phyloP scores from a whole-genome alignment of 2,797 vertebrate species.

The Helicolenus hilgendorfi region DNA sequence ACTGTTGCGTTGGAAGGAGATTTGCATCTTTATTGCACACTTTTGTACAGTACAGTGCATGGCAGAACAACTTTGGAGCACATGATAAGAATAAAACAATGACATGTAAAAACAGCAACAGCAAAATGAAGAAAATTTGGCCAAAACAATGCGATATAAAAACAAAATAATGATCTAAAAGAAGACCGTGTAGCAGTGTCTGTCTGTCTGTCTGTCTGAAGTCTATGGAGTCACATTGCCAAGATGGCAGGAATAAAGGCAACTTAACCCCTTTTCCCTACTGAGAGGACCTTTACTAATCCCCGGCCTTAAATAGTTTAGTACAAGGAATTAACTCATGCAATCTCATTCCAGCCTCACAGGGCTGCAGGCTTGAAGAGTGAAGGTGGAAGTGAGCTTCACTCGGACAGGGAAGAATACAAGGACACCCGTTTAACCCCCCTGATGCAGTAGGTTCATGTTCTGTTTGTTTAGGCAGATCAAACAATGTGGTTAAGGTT shows the following conservation, averaged over 20 bases:
- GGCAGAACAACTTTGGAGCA: slow-evolving; percentile 43
- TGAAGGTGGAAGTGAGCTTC: slow-evolving; percentile 62
- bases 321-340: slow-evolving; percentile 87
- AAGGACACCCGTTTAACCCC: neutral
- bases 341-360: slow-evolving; percentile 85
- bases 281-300: slow-evolving; percentile 78
- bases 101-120: neutral
- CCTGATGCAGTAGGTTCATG: neutral
- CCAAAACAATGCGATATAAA: neutral
- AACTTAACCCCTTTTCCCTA: slow-evolving; percentile 70
- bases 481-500: neutral
- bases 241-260: slow-evolving; percentile 65
- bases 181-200: neutral
- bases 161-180: neutral
- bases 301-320: slow-evolving; percentile 87
- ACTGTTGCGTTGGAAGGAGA: neutral
- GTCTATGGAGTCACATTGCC: slow-evolving; percentile 60
- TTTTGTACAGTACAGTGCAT: slow-evolving; percentile 73
- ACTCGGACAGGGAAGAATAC: neutral
- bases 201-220: slow-evolving; percentile 26
- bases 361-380: slow-evolving; percentile 63
- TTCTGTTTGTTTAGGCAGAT: slow-evolving; percentile 13
- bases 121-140: neutral
- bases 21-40: slow-evolving; percentile 78
- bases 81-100: slow-evolving; percentile 32